Conservation (phyloP, 1,140 invertebrate species). For the Hypothenemus hampei region DNA sequence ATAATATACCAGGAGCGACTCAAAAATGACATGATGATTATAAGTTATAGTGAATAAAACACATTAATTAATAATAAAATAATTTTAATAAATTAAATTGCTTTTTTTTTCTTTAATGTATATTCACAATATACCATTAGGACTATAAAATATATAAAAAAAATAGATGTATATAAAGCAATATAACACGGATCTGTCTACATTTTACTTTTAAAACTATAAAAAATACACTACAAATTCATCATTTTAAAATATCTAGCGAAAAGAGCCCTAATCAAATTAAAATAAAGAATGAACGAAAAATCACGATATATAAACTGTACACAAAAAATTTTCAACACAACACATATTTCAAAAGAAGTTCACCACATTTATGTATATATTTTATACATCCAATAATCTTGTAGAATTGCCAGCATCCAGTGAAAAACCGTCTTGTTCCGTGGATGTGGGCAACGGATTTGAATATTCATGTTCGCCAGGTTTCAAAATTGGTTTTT, state of each 20-base stretch:
- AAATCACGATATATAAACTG: neutral
- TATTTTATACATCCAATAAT: conserved; percentile 5
- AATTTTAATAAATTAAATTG: no score
- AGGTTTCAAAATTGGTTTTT: conserved; percentile 34
- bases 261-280: neutral
- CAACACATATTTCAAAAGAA: no score
- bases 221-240: no score
- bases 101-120: no score
- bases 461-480: conserved; percentile 47
- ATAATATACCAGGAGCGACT: neutral
- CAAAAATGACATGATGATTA: neutral
- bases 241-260: neutral
- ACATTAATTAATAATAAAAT: no score
- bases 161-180: no score
- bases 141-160: no score
- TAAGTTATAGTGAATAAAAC: neutral
- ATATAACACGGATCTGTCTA: no score
- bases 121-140: no score
- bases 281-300: neutral
- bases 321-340: no score
- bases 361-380: no score
- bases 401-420: neutral
- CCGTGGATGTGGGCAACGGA: conserved; percentile 35
- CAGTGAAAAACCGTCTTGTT: neutral
- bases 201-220: no score